Evolutionary conservation across 1,140 invertebrate genomes (phyloP).

Genomic region (Aleiodes sp.): DNA sequence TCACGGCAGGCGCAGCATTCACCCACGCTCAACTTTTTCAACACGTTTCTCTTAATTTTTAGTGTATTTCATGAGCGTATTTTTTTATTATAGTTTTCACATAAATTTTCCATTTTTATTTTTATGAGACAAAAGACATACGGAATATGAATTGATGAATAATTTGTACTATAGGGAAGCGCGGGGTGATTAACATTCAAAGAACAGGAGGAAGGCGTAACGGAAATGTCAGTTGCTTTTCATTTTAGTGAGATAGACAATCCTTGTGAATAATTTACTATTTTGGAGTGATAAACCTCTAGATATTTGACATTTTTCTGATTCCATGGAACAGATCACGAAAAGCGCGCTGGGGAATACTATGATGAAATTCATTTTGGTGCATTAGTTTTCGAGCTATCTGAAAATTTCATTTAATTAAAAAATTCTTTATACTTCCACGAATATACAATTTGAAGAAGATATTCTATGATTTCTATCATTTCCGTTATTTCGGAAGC

Average conservation of each 20-base stretch:
- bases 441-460: too few species aligned
- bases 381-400: too few species aligned
- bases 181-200: conserved; percentile 15
- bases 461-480: too few species aligned
- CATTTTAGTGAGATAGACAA: background rate
- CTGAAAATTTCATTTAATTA: too few species aligned
- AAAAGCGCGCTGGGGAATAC: too few species aligned
- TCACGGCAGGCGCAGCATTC: conserved; percentile 10
- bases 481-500: too few species aligned
- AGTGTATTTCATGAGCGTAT: background rate
- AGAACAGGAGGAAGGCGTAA: conserved; percentile 20
- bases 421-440: too few species aligned
- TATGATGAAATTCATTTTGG: too few species aligned
- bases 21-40: conserved; percentile 20
- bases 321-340: too few species aligned
- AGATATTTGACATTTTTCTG: too few species aligned
- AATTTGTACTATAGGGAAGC: conserved; percentile 8
- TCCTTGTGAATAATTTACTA: too few species aligned
- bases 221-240: conserved; percentile 5
- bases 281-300: too few species aligned
- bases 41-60: background rate
- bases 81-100: background rate
- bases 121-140: background rate
- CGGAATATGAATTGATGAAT: conserved; percentile 17
- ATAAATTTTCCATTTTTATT: background rate